phyloP scores from a whole-genome alignment of 2,797 vertebrate genomes.

The Poecilia velifera region DNA sequence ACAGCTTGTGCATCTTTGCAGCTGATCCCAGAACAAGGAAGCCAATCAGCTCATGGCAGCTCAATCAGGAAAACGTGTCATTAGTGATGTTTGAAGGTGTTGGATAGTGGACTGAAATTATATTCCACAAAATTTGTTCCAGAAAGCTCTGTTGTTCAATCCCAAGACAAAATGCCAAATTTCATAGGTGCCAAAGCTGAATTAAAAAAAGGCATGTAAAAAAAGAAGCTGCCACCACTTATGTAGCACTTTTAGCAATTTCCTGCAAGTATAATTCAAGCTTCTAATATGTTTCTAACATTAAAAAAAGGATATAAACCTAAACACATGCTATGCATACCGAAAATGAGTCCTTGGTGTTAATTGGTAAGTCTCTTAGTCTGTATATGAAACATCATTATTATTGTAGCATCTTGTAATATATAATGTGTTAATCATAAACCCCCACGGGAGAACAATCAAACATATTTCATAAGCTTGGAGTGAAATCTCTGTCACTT shows the following conservation, averaged over 20 bases:
- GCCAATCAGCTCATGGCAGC: slow-evolving; percentile 51
- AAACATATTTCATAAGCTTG: slow-evolving; percentile 43
- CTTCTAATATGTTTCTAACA: not conserved
- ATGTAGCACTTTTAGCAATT: slow-evolving; percentile 31
- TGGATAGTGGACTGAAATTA: slow-evolving; percentile 35
- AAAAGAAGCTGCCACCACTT: slow-evolving; percentile 20
- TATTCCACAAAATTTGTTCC: slow-evolving; percentile 43
- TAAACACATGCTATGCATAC: slow-evolving; percentile 1
- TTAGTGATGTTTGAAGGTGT: slow-evolving; percentile 47
- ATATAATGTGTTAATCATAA: slow-evolving; percentile 69
- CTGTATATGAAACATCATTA: slow-evolving; percentile 32
- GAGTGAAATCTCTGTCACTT: slow-evolving; percentile 48
- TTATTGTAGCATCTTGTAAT: slow-evolving; percentile 56
- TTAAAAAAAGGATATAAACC: slow-evolving; percentile 5
- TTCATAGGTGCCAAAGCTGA: slow-evolving; percentile 34
- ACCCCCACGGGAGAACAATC: slow-evolving; percentile 38
- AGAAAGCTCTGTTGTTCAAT: slow-evolving; percentile 37
- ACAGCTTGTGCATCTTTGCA: slow-evolving; percentile 57
- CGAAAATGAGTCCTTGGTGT: not conserved
- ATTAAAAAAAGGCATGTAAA: slow-evolving; percentile 1
- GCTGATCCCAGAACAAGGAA: slow-evolving; percentile 45
- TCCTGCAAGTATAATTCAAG: not conserved
- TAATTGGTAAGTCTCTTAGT: too few species aligned
- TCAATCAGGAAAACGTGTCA: slow-evolving; percentile 42
- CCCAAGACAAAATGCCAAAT: slow-evolving; percentile 33